These are phyloP conservation scores for Microcaecilia unicolor DNA, from an alignment of 2,797 vertebrate species.

Conservation along the genomic window DNA sequence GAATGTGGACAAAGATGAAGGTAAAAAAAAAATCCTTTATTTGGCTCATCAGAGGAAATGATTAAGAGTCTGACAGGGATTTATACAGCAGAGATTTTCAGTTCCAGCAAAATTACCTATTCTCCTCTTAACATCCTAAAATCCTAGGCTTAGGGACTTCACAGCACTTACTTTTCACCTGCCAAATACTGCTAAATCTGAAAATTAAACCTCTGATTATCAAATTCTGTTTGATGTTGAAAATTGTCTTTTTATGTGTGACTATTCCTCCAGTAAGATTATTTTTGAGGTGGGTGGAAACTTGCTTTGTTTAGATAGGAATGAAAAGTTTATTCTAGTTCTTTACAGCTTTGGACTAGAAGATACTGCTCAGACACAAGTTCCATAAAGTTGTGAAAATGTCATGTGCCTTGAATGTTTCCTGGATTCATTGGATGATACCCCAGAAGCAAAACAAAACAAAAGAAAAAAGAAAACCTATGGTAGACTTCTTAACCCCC, in stretches of 20 bases:
- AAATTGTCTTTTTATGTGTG: conserved; percentile 28
- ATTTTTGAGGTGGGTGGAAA: too few species aligned
- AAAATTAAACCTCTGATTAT: conserved; percentile 54
- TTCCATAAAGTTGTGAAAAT: conserved; percentile 14
- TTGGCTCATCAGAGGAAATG: conserved; percentile 4
- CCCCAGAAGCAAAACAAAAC: too few species aligned
- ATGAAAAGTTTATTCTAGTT: conserved; percentile 21
- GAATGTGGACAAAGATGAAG: conserved; percentile 5
- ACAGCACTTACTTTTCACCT: conserved; percentile 44
- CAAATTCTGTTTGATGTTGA: conserved; percentile 57
- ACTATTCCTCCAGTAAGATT: conserved; percentile 45
- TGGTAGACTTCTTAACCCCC: too few species aligned
- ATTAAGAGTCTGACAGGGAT: conserved; percentile 1
- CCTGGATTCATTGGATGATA: too few species aligned
- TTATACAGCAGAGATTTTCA: conserved; percentile 17
- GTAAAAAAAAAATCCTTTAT: accelerated
- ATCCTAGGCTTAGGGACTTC: conserved; percentile 42
- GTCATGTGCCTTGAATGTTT: too few species aligned
- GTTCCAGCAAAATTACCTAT: conserved; percentile 24
- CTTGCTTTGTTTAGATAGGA: background rate
- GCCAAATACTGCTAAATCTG: conserved; percentile 50
- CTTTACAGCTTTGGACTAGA: conserved; percentile 29
- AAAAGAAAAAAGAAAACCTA: too few species aligned
- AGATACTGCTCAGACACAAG: conserved; percentile 27
- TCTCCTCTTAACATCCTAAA: conserved; percentile 38